phyloP scores from a whole-genome alignment of 2,113 vertebrate genomes.

The Heterochromis multidens region DNA sequence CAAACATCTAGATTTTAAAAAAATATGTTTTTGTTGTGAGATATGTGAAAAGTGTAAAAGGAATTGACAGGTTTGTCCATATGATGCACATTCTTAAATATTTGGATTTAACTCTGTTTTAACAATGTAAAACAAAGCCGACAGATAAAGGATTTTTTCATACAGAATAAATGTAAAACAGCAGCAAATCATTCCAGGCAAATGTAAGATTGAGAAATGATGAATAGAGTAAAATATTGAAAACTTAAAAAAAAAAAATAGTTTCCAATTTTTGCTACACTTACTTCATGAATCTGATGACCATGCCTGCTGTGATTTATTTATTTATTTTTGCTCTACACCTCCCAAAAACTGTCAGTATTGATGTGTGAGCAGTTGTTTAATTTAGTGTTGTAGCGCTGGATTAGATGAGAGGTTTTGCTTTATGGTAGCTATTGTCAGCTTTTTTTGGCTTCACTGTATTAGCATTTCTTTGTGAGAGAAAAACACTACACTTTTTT shows the following conservation, averaged over 20 bases:
- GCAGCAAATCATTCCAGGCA: not conserved
- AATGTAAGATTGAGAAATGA: not conserved
- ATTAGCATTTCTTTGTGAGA: not conserved
- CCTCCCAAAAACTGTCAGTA: not conserved
- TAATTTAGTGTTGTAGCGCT: not conserved
- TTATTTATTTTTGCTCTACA: not conserved
- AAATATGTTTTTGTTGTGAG: not conserved
- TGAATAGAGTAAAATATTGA: not conserved
- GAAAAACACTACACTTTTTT: not conserved
- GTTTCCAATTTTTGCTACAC: not conserved
- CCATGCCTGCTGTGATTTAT: not conserved
- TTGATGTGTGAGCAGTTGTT: not conserved
- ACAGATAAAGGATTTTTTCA: not conserved
- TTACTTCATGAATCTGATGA: not conserved
- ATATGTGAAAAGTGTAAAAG: not conserved
- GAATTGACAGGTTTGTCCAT: not conserved
- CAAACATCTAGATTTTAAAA: not conserved
- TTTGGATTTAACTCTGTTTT: constrained; percentile 3
- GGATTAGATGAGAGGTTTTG: not conserved
- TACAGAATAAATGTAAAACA: not conserved
- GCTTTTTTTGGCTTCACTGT: not conserved
- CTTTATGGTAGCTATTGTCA: not conserved
- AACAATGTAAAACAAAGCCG: not conserved
- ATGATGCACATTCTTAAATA: not conserved
- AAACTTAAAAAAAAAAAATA: not conserved